Percentiles rank a stretch among this genome's conserved stretches.
Conservation (phyloP, 2,113 vertebrate species). For the Bubalus kerabau region DNA sequence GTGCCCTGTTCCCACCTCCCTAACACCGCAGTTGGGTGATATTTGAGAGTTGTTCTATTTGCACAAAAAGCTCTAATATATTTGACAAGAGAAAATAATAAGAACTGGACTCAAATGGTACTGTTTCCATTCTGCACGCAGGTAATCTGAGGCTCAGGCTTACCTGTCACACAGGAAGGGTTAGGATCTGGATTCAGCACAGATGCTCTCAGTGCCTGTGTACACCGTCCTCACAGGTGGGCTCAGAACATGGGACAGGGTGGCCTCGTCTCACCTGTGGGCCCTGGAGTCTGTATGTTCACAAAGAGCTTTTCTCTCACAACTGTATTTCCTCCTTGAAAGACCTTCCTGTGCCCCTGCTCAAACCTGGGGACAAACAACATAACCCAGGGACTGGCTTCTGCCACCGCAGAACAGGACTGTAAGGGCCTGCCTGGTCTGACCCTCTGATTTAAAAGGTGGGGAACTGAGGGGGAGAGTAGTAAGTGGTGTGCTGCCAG, state of each 20-base stretch:
- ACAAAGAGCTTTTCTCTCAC: background rate
- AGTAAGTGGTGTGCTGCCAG: background rate
- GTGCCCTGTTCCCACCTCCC: too few relatives aligned
- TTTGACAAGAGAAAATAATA: background rate
- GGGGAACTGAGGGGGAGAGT: background rate
- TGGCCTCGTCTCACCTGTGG: background rate
- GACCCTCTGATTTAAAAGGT: background rate
- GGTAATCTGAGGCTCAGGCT: background rate
- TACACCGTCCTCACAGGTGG: background rate
- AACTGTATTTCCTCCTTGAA: too few relatives aligned
- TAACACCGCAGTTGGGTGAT: background rate
- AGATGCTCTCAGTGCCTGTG: too few relatives aligned
- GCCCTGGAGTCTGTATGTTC: background rate
- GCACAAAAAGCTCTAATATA: background rate
- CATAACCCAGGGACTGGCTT: background rate
- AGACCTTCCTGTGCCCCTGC: background rate
- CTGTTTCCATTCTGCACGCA: background rate
- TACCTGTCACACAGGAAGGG: background rate
- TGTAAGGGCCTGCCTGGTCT: background rate
- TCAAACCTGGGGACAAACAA: background rate
- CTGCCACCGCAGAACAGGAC: background rate
- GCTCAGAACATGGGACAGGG: background rate
- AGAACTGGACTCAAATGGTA: background rate
- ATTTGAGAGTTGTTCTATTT: background rate
- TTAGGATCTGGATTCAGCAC: background rate